Evolutionary conservation across 2,888 invertebrate genomes (phyloP).

Genomic region (Asteroscopus sphinx): DNA sequence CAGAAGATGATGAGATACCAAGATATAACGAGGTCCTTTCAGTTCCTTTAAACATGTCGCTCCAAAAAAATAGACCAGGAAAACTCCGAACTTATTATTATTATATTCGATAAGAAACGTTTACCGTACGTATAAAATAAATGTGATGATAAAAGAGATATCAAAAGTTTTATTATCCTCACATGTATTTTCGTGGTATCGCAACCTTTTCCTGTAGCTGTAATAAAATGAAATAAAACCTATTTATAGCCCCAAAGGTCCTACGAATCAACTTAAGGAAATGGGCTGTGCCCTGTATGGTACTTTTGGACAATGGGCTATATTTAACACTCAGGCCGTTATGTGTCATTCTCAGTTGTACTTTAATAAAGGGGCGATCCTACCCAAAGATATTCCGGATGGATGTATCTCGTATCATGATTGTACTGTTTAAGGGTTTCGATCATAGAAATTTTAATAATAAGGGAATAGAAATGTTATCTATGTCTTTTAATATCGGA

Average conservation of each 20-base stretch:
- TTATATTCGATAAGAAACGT: too few species aligned
- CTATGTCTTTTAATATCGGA: too few species aligned
- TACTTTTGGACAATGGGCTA: constrained; percentile 21
- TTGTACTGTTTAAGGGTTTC: constrained; percentile 16
- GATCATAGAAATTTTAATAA: constrained; percentile 10
- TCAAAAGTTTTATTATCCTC: neutral
- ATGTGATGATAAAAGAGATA: neutral
- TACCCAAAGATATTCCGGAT: constrained; percentile 1
- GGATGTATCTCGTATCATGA: constrained; percentile 5
- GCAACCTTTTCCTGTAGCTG: constrained; percentile 2
- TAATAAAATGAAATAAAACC: constrained; percentile 13
- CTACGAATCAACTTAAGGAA: constrained; percentile 21
- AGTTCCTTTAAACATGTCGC: too few species aligned
- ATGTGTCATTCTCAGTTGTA: constrained; percentile 36
- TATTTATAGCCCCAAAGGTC: constrained; percentile 4
- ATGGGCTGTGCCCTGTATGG: constrained; percentile 7
- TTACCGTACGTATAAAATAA: too few species aligned
- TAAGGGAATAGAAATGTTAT: too few species aligned
- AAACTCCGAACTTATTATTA: too few species aligned
- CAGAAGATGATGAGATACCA: too few species aligned
- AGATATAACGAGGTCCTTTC: too few species aligned
- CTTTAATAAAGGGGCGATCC: constrained; percentile 3
- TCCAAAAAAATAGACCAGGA: too few species aligned
- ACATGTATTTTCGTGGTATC: neutral
- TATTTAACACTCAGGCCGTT: constrained; percentile 37